Evolutionary conservation across 2,888 invertebrate species (phyloP).

Genomic region (Vannuccia rotundouncinata): DNA sequence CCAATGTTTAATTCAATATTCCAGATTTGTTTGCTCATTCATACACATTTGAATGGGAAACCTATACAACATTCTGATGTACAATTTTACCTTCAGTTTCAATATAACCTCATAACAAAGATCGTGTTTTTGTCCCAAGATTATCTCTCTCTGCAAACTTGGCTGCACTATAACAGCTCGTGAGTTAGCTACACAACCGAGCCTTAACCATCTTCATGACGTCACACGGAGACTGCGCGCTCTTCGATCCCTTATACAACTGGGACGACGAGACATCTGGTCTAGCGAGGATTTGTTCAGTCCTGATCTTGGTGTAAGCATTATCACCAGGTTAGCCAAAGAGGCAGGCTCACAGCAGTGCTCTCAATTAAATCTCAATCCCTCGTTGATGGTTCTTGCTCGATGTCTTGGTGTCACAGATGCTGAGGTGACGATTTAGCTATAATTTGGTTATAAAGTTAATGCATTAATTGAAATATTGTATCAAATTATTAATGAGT

Average conservation of each 20-base stretch:
- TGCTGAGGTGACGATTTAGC: too few relatives aligned
- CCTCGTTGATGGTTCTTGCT: neutral
- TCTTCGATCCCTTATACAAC: neutral
- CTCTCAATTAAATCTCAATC: neutral
- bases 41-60: too few relatives aligned
- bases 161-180: neutral
- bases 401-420: neutral
- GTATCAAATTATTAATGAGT: too few relatives aligned
- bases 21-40: too few relatives aligned
- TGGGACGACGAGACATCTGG: neutral
- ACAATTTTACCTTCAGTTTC: too few relatives aligned
- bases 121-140: too few relatives aligned
- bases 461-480: too few relatives aligned
- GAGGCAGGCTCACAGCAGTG: neutral
- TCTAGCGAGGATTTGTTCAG: neutral
- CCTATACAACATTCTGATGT: too few relatives aligned
- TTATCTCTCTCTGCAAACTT: neutral
- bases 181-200: neutral
- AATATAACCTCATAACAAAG: too few relatives aligned
- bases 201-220: neutral
- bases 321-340: neutral
- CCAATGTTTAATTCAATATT: too few relatives aligned
- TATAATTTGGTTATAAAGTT: too few relatives aligned
- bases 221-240: neutral
- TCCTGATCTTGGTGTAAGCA: neutral